Evolutionary conservation across 2,797 vertebrate genomes (phyloP), one percentile per base, ranked within the genome.

Genomic region (Malurus splendens): DNA sequence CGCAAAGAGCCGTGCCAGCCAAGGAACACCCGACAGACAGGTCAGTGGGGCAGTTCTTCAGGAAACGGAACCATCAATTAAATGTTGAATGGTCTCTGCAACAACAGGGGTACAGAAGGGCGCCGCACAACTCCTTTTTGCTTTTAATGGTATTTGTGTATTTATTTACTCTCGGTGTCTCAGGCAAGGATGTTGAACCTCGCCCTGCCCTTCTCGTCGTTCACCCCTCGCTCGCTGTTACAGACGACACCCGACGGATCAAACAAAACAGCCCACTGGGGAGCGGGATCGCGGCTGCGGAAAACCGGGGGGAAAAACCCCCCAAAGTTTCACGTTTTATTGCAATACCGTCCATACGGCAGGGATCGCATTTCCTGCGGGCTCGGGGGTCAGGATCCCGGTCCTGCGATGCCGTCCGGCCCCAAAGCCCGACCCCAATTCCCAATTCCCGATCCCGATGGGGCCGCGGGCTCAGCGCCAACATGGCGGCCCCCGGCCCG

Each of bases 351-450:
- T 4, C 22, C 6, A 3, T 2, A 25, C 3, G 12, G n/a, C 2
- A 15, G 0, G 27, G 25, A 5, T 13, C 2, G 14, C n/a, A 7
- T 6, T 0, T 12, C 14, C 20, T 3, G 44, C 1, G 18, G 44
- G 14, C 18, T 9, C 36, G 27, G 27, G 27, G 42, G 23, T 12
- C 28, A 3, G 20, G 7, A 38, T 14, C 1, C 12, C 8, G 5
- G 5, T 18, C 11, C 14, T 1, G 7, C 25, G 24, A 5, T 24
- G 7, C 65, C 50, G 24, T 5, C 18, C 41, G 32, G 10, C 2
- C 24, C 6, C 9, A 16, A 6, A 7, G 10, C 2, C 7, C 7
- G 8, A 39, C 1, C 30, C 18, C 7, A 9, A 2, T 18, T 1
- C 30, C 18, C 7, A 9, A 2, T 18, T 1, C 36, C n/a, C 42